These are phyloP conservation scores for Apotomis turbidana DNA, from an alignment of 2,888 invertebrate species.

Conservation along the genomic window DNA sequence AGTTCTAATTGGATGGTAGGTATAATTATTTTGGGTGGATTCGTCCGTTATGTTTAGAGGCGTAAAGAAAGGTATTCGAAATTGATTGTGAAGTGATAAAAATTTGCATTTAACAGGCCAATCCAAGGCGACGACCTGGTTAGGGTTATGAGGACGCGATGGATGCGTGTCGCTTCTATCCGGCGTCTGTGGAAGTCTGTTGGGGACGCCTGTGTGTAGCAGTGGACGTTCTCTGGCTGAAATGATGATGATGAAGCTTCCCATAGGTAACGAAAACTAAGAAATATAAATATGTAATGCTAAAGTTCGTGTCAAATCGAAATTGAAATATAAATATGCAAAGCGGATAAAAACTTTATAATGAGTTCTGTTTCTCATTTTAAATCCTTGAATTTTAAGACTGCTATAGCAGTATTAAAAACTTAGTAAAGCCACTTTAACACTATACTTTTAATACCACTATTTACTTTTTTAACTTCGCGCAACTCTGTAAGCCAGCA, in stretches of 20 bases:
- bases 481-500: conserved; percentile 35
- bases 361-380: neutral
- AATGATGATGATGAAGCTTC: too few species aligned
- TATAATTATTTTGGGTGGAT: conserved; percentile 37
- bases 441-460: conserved; percentile 26
- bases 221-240: too few species aligned
- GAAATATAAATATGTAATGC: too few species aligned
- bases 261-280: too few species aligned
- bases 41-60: conserved; percentile 26
- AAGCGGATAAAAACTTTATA: neutral
- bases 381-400: conserved; percentile 6
- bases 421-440: conserved; percentile 22
- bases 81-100: conserved; percentile 3
- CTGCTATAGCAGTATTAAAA: conserved; percentile 4
- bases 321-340: too few species aligned
- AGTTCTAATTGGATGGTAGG: conserved; percentile 33
- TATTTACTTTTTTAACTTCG: conserved; percentile 35
- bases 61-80: conserved; percentile 6
- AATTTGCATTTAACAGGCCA: neutral
- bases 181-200: too few species aligned
- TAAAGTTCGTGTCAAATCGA: too few species aligned
- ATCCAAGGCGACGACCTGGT: too few species aligned
- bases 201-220: too few species aligned
- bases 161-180: too few species aligned
- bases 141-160: too few species aligned